Evolutionary conservation across 2,888 invertebrate species (phyloP).

Genomic region (Atethmia centrago): DNA sequence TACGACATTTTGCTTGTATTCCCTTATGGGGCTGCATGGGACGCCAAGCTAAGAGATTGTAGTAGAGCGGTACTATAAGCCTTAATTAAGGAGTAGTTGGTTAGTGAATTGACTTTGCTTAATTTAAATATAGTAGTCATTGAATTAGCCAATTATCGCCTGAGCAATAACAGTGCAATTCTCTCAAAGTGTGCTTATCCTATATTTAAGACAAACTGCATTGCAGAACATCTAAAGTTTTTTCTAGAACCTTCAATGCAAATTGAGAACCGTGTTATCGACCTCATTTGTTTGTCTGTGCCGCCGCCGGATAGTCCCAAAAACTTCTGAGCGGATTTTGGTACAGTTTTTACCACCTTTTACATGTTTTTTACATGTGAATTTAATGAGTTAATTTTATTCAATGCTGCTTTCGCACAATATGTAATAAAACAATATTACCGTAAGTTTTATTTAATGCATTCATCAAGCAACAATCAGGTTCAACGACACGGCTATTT

Average conservation of each 20-base stretch:
- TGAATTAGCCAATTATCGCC: background rate
- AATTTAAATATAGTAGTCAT: background rate
- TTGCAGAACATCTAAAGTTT: background rate
- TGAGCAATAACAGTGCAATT: background rate
- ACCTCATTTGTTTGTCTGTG: constrained; percentile 6
- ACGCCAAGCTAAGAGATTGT: background rate
- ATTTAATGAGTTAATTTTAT: constrained; percentile 35
- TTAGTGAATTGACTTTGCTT: background rate
- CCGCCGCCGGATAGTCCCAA: background rate
- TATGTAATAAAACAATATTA: constrained; percentile 49
- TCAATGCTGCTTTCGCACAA: constrained; percentile 24
- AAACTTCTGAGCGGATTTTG: constrained; percentile 6
- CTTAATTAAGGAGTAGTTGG: background rate
- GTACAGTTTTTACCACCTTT: background rate
- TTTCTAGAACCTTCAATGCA: constrained; percentile 17
- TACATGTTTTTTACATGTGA: background rate
- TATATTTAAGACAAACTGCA: background rate
- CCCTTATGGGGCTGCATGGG: constrained; percentile 6
- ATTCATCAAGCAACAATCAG: constrained; percentile 71
- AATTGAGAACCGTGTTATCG: constrained; percentile 10
- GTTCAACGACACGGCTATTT: constrained; percentile 84
- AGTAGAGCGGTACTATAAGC: constrained; percentile 4
- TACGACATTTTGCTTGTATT: constrained; percentile 38
- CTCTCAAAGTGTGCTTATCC: background rate
- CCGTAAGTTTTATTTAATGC: constrained; percentile 53